phyloP scores from a whole-genome alignment of 2,113 vertebrate genomes.

The Raja brachyura region DNA sequence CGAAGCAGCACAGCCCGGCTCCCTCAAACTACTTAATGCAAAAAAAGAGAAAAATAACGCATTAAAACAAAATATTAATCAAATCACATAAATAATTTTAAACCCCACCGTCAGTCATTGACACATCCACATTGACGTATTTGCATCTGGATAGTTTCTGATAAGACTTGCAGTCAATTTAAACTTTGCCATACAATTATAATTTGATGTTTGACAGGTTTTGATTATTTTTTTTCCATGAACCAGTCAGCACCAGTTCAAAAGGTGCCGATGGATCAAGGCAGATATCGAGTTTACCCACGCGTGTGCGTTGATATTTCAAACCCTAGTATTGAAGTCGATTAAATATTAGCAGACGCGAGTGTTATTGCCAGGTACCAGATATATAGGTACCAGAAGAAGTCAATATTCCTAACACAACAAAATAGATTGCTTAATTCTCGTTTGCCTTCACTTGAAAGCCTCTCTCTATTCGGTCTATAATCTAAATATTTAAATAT shows the following conservation, averaged over 20 bases:
- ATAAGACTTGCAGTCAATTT: not conserved
- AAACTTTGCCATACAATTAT: not conserved
- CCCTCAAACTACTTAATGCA: not conserved
- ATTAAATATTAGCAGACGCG: not conserved
- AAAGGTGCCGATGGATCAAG: too few species aligned
- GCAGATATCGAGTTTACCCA: not conserved
- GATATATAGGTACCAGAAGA: not conserved
- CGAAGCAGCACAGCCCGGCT: not conserved
- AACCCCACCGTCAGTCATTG: not conserved
- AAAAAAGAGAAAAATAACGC: not conserved
- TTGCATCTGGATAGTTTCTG: not conserved
- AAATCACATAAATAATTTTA: not conserved
- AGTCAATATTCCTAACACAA: not conserved
- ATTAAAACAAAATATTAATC: slow-evolving; percentile 17
- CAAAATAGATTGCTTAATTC: not conserved
- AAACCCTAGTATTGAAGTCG: too few species aligned
- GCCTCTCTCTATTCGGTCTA: too few species aligned
- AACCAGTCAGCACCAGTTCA: not conserved
- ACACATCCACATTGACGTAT: not conserved
- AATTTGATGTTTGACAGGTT: not conserved
- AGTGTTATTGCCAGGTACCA: too few species aligned
- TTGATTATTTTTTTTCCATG: not conserved
- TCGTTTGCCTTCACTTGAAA: not conserved
- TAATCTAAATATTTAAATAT: not conserved
- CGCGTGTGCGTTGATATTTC: not conserved